These are phyloP conservation scores for Prinia subflava DNA, from an alignment of 2,113 vertebrate genomes.

Conservation along the genomic window DNA sequence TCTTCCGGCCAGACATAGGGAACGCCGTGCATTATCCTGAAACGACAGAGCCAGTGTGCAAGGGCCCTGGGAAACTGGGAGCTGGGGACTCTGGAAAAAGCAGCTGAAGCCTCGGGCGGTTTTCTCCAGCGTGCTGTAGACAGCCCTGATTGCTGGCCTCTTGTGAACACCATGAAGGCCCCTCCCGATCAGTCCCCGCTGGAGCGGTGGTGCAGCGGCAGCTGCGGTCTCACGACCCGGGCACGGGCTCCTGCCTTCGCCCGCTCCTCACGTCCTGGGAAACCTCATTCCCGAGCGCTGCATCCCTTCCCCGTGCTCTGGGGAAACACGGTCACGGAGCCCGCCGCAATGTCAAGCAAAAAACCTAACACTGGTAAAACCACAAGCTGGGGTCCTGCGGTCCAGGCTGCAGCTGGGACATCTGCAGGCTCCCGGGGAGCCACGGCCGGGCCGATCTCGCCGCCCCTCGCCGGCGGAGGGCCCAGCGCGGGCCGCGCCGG, in stretches of 20 bases:
- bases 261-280: rapidly evolving
- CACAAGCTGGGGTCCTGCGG: rapidly evolving
- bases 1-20: background rate
- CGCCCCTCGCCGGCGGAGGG: rapidly evolving
- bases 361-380: rapidly evolving
- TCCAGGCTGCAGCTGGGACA: rapidly evolving
- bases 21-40: background rate
- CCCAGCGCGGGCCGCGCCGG: background rate
- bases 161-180: background rate
- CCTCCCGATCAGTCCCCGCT: background rate
- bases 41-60: rapidly evolving
- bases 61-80: background rate
- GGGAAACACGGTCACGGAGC: rapidly evolving
- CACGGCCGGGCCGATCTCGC: rapidly evolving
- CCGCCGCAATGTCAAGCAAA: background rate
- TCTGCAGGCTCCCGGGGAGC: rapidly evolving
- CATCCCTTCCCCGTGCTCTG: rapidly evolving
- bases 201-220: background rate
- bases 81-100: background rate
- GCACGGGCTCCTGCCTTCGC: background rate
- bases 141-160: background rate
- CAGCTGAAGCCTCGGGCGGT: background rate
- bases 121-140: background rate
- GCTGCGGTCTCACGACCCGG: rapidly evolving
- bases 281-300: rapidly evolving